A percentile compares a stretch with the other conserved stretches of the same genome.
Conservation (phyloP, 2,888 invertebrate species). For the Thelaira solivaga region DNA sequence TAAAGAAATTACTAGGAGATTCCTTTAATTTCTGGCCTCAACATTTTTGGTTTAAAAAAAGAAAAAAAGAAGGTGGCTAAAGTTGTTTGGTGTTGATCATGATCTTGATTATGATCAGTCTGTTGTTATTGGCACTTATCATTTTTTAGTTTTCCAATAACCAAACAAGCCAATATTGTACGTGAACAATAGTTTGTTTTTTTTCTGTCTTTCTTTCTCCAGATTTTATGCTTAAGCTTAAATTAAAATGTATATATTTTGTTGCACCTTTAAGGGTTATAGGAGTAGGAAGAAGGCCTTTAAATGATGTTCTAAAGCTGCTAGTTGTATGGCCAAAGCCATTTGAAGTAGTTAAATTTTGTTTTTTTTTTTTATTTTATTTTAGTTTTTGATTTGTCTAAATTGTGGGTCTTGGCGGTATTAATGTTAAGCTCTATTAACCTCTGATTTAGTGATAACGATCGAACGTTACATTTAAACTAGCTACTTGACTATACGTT, state of each 20-base stretch:
- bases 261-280: constrained; percentile 50
- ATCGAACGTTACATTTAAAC: constrained; percentile 69
- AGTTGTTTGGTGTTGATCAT: constrained; percentile 44
- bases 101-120: constrained; percentile 45
- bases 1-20: constrained; percentile 15
- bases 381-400: not conserved
- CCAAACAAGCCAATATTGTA: constrained; percentile 57
- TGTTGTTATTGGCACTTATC: constrained; percentile 44
- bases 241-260: constrained; percentile 68
- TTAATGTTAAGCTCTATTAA: constrained; percentile 73
- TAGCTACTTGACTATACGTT: constrained; percentile 51
- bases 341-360: constrained; percentile 3
- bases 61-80: constrained; percentile 19
- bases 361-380: not conserved
- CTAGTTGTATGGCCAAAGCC: not conserved
- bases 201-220: not conserved
- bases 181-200: constrained; percentile 46
- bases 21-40: constrained; percentile 11
- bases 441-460: constrained; percentile 77
- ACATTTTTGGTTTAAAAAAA: no score
- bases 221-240: constrained; percentile 54
- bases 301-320: constrained; percentile 23
- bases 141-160: constrained; percentile 20
- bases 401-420: constrained; percentile 25
- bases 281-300: constrained; percentile 10